Base-by-base conservation (phyloP, 2,113 vertebrate genomes). In the Leuciscus idus region DNA sequence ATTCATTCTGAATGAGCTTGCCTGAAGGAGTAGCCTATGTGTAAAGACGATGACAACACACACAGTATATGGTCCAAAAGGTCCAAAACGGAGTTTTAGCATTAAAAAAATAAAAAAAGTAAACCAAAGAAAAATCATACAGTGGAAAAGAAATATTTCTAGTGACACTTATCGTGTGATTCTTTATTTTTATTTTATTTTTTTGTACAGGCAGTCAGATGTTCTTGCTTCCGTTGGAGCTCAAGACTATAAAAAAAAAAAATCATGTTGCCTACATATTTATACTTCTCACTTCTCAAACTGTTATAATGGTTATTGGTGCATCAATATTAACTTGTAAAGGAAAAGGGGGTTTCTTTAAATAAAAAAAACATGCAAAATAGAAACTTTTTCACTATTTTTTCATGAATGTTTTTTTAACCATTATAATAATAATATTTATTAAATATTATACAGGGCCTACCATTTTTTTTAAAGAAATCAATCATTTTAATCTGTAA, bases 1-100 rank as follows among this genome's bases (percentile, higher is more conserved):
- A 74, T 48, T 74, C n/a, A 74, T 74, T 74, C 39, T 48, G 72
- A 43, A 74, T 74, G 72, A 46, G 72, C 21, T n/a, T 74, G 23
- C 36, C 39, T 26, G 11, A 46, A 74, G 39, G 39, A 7, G 39
- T 13, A 33, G 33, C 33, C 33, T 33, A 15, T 48, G 26, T 74
- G 43, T 26, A 48, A 74, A 74, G 43, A 48, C 0, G 72, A 26
- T 48, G 72, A 46, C 72, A 46, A 48, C 39, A 74, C 10, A 13
- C 23, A 39, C 2, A 11, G 1, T 5, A 33, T 43, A 43, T 5
- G 72, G 39, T 74, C 21, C 39, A 74, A 48, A 46, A 26, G 72
- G 52, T 55, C 5, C 52, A 19, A 36, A 36, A 17, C 15, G 1
- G 64, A 68, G 66, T 70, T 72, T 72, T 21, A 72, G 19, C 19